A percentile compares a stretch with the other conserved stretches of the same genome.
Evolutionary conservation across 2,888 invertebrate species (phyloP).

Genomic region (Trichogramma dendrolimi): DNA sequence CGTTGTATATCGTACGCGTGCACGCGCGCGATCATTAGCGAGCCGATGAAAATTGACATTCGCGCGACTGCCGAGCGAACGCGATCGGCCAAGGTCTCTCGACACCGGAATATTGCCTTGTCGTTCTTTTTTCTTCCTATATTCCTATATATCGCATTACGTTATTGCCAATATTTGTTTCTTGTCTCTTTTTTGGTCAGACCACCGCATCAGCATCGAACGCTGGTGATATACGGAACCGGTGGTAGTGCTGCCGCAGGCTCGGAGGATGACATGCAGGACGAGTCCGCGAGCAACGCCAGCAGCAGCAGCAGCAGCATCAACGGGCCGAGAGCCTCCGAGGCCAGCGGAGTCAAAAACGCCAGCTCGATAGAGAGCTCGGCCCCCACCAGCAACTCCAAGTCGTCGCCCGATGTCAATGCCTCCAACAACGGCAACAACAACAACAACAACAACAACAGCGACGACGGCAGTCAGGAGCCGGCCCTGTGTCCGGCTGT

Average conservation of each 20-base stretch:
- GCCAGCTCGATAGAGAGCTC: not conserved
- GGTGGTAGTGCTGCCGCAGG: not conserved
- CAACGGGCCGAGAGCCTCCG: not conserved
- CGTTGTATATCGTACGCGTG: not conserved
- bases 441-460: constrained; percentile 19
- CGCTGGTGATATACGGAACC: constrained; percentile 46
- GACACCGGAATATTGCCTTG: not conserved
- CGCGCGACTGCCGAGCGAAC: not conserved
- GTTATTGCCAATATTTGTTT: not conserved
- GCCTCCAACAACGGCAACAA: constrained; percentile 13
- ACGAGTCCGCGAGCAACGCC: not conserved
- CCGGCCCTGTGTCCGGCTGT: constrained; percentile 57
- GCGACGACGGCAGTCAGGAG: constrained; percentile 32
- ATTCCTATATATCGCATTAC: constrained; percentile 35
- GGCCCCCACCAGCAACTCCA: constrained; percentile 34
- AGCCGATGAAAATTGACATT: not conserved
- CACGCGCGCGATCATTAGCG: not conserved
- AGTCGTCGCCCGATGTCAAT: constrained; percentile 30
- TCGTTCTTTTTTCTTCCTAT: not conserved
- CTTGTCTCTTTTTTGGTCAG: constrained; percentile 5
- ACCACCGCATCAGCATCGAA: constrained; percentile 39
- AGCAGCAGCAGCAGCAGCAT: constrained; percentile 27
- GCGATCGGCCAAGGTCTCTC: not conserved
- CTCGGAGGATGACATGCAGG: not conserved
- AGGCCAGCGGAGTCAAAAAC: not conserved